These are phyloP conservation scores for Eubucco bourcierii DNA, from an alignment of 2,113 vertebrate genomes.

Conservation along the genomic window DNA sequence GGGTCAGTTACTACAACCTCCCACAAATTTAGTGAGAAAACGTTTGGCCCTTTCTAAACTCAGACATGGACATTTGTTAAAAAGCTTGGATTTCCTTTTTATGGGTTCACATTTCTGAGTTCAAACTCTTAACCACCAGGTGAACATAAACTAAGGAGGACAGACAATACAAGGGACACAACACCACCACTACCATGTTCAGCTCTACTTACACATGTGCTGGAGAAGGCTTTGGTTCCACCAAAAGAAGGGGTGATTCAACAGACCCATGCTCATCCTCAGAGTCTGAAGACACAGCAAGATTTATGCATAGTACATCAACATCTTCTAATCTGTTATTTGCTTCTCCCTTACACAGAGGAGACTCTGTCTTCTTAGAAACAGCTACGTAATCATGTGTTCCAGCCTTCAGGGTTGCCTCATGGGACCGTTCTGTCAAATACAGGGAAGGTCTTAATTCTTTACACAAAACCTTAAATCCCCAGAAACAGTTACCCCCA, in stretches of 20 bases:
- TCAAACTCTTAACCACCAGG: background rate
- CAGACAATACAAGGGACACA: background rate
- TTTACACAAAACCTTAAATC: background rate
- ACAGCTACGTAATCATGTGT: fast-evolving
- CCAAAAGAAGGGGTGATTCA: conserved; percentile 31
- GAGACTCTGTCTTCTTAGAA: background rate
- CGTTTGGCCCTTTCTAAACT: background rate
- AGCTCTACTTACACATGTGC: conserved; percentile 16
- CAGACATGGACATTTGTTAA: background rate
- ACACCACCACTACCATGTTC: background rate
- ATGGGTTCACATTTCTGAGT: background rate
- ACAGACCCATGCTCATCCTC: background rate
- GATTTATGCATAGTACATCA: background rate
- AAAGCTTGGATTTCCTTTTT: background rate
- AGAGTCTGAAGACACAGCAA: fast-evolving
- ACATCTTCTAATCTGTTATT: background rate
- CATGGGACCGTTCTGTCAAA: conserved; percentile 12
- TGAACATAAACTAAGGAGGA: background rate
- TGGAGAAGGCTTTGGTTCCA: background rate
- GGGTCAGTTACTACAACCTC: background rate
- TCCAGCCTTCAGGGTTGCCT: background rate
- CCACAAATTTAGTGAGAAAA: background rate
- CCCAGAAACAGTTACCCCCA: background rate
- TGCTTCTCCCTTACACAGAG: background rate
- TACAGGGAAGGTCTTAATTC: background rate